A percentile compares a stretch with the other conserved stretches of the same genome.
phyloP scores from a whole-genome alignment of 2,888 invertebrate genomes.

The Eustalomyia histrio region DNA sequence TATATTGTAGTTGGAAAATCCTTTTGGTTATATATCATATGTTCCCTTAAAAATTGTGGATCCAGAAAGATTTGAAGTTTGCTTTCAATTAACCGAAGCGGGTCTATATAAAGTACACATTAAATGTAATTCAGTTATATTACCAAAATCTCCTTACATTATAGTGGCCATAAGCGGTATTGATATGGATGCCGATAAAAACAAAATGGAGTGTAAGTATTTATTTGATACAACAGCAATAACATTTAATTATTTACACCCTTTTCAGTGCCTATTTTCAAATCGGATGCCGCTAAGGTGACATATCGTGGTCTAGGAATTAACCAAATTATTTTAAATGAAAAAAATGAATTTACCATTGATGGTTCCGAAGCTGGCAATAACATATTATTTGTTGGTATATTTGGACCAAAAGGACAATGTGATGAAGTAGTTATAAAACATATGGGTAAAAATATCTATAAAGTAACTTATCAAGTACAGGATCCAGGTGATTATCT shows the following conservation, averaged over 20 bases:
- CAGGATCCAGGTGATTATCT: conserved; percentile 96
- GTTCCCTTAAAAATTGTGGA: conserved; percentile 72
- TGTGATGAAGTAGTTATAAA: conserved; percentile 97
- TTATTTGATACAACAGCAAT: conserved; percentile 2
- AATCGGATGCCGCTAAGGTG: conserved; percentile 75
- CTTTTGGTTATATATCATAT: conserved; percentile 70
- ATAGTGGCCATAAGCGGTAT: conserved; percentile 74
- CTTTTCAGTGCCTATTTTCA: conserved; percentile 70
- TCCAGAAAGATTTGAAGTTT: conserved; percentile 75
- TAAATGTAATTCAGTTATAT: conserved; percentile 75
- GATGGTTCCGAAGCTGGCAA: conserved; percentile 83
- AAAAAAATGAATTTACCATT: conserved; percentile 77
- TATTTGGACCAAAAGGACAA: conserved; percentile 97
- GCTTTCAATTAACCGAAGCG: conserved; percentile 70
- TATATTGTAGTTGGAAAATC: conserved; percentile 72
- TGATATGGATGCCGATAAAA: conserved; percentile 54
- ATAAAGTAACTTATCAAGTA: conserved; percentile 93
- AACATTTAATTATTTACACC: neutral
- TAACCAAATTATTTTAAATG: conserved; percentile 72
- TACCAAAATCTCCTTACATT: conserved; percentile 76
- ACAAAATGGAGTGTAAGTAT: conserved; percentile 65
- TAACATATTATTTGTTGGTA: conserved; percentile 96
- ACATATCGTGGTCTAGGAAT: conserved; percentile 74
- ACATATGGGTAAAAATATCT: conserved; percentile 93
- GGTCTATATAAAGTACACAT: conserved; percentile 77